Evolutionary conservation across 1,140 invertebrate species (phyloP).

Genomic region (Geopemphigus sp.): DNA sequence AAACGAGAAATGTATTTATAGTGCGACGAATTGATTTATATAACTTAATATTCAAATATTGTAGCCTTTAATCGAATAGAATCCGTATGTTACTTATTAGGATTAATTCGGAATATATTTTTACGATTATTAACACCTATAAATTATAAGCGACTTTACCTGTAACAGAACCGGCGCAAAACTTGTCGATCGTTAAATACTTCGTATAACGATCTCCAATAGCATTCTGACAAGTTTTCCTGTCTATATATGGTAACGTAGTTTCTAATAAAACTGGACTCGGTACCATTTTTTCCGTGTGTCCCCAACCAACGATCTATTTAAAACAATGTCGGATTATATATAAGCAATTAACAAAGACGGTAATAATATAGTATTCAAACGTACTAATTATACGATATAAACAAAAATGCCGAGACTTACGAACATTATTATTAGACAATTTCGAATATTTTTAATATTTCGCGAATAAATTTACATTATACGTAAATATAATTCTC

Average conservation of each 20-base stretch:
- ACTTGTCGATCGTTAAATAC: not conserved
- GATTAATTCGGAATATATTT: not conserved
- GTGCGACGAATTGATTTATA: too few relatives aligned
- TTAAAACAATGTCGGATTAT: too few relatives aligned
- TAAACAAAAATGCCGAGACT: too few relatives aligned
- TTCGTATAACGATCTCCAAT: not conserved
- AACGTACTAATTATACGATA: too few relatives aligned
- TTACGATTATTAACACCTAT: not conserved
- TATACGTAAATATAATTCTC: not conserved
- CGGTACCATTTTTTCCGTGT: not conserved
- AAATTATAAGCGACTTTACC: not conserved
- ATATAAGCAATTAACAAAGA: too few relatives aligned
- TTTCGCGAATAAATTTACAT: too few relatives aligned
- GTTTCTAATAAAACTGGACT: not conserved
- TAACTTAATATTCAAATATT: too few relatives aligned
- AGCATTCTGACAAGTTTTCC: not conserved
- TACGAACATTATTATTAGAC: too few relatives aligned
- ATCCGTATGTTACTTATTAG: not conserved
- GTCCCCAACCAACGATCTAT: not conserved
- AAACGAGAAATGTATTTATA: too few relatives aligned
- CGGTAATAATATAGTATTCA: too few relatives aligned
- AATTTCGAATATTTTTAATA: too few relatives aligned
- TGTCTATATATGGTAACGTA: not conserved
- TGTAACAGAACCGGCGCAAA: slow-evolving; percentile 3
- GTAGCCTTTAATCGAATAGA: not conserved